Percentiles rank a stretch among this genome's conserved stretches.
Conservation (phyloP, 2,797 vertebrate species). For the Poecilia gillii region DNA sequence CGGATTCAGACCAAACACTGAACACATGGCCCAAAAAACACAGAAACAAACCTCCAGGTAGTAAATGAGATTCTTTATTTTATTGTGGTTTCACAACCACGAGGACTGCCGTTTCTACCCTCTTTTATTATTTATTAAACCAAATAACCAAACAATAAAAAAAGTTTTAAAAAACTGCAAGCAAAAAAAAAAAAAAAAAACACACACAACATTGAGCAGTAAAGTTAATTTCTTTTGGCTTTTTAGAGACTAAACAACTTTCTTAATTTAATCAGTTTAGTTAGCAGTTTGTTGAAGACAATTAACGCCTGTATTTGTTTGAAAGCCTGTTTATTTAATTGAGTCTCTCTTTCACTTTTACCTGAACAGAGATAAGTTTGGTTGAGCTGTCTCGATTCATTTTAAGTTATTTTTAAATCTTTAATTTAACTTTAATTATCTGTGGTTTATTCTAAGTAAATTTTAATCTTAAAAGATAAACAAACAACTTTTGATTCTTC, state of each 20-base stretch:
- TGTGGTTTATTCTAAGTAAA: not conserved
- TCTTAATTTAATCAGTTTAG: not conserved
- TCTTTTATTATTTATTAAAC: constrained; percentile 28
- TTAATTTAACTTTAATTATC: not conserved
- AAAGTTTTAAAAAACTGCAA: constrained; percentile 30
- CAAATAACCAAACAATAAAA: constrained; percentile 30
- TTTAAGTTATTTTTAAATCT: not conserved
- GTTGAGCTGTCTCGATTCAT: not conserved
- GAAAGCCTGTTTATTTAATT: not conserved
- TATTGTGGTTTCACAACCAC: constrained; percentile 21
- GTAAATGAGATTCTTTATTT: constrained; percentile 22
- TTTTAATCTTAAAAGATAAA: not conserved
- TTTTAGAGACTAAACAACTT: not conserved
- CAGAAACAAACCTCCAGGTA: constrained; percentile 21
- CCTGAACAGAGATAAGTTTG: not conserved
- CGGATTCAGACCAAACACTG: constrained; percentile 22
- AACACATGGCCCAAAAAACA: constrained; percentile 19
- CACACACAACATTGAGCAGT: not conserved
- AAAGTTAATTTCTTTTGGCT: not conserved
- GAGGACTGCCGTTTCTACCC: not conserved
- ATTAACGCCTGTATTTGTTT: not conserved
- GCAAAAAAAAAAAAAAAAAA: constrained; percentile 30
- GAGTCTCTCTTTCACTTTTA: not conserved
- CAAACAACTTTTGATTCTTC: not conserved
- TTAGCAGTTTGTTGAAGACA: not conserved